phyloP scores from a whole-genome alignment of 92 coral and sea anemone species.

The Metridium senile region DNA sequence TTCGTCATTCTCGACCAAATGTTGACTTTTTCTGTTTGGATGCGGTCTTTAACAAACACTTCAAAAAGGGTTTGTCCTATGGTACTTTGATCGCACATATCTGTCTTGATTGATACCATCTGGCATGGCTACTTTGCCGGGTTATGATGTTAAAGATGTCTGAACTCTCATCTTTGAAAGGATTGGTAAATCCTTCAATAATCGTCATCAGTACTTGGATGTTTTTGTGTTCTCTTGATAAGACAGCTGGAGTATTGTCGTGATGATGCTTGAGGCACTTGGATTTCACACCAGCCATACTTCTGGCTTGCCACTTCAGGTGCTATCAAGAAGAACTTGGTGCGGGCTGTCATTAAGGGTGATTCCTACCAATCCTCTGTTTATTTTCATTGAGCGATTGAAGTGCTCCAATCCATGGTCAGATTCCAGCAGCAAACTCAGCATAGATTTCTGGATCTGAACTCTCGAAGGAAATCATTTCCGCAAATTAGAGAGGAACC shows the following conservation, averaged over 20 bases:
- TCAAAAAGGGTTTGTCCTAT: slow-evolving; percentile 29
- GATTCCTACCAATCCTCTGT: slow-evolving; percentile 42
- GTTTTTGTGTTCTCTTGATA: slow-evolving; percentile 22
- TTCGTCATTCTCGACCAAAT: slow-evolving; percentile 47
- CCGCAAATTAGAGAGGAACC: slow-evolving; percentile 41
- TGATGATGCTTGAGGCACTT: neutral
- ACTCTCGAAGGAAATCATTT: slow-evolving; percentile 37
- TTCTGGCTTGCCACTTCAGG: slow-evolving; percentile 46
- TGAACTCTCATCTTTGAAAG: slow-evolving; percentile 35
- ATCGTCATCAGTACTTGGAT: slow-evolving; percentile 15
- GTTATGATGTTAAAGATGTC: slow-evolving; percentile 48
- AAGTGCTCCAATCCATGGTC: slow-evolving; percentile 45
- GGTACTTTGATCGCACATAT: slow-evolving; percentile 32
- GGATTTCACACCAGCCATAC: neutral
- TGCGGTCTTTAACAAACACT: slow-evolving; percentile 35
- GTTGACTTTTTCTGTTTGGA: slow-evolving; percentile 36
- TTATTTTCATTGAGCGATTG: slow-evolving; percentile 52
- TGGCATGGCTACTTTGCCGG: slow-evolving; percentile 46
- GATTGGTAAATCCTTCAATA: slow-evolving; percentile 30
- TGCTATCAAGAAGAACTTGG: slow-evolving; percentile 57
- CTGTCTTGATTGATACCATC: slow-evolving; percentile 42
- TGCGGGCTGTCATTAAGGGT: slow-evolving; percentile 47
- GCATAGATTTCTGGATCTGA: slow-evolving; percentile 52
- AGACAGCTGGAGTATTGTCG: neutral
- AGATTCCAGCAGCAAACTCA: slow-evolving; percentile 44